Base-by-base conservation (phyloP, 2,797 vertebrate genomes). In the Syndactyla subalaris region DNA sequence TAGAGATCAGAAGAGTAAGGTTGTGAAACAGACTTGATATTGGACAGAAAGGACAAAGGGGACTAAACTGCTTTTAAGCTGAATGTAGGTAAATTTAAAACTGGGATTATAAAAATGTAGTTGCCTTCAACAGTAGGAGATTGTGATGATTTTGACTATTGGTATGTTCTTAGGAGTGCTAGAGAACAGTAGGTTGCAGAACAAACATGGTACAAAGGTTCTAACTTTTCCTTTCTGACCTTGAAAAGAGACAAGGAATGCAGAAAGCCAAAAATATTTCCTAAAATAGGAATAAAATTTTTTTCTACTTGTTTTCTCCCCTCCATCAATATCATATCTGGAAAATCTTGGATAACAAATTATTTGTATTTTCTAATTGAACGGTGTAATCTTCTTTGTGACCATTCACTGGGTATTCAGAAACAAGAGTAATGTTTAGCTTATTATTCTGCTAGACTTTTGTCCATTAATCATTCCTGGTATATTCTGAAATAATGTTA, bases 281-380 rank as follows among this genome's bases (percentile, higher is more conserved):
- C 26, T 67, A 30, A 39, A 59, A 55, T 5, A 55, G 5, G 24
- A 74, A 63, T 6, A 5, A 57, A 74, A 43, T 27, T 41, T 78
- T 75, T 74, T 36, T 82, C 14, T 51, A 22, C 3, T 0, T 43
- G 15, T 82, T 79, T 72, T 82, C 18, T 58, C 7, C 10, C 14
- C 6, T 57, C 49, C 39, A 29, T 36, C 15, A 57, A 5, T 70
- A 52, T 41, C 2, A 0, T 2, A 61, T 52, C 22, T 39, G 1
- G 15, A 49, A 65, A 79, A 68, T 61, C 46, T 49, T 68, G 49
- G 26, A 39, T 14, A 48, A 23, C 0, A 76, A 68, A 66, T 70
- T 21, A 66, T 39, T 70, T 70, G 1, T 30, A 7, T 52, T 21
- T 61, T 92, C 18, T 88, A 72, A 48, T 9, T 70, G 3, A 76